Percentiles rank a stretch among this genome's conserved stretches.
Evolutionary conservation across 1,140 invertebrate species (phyloP).

Genomic region (Achatina immaculata): DNA sequence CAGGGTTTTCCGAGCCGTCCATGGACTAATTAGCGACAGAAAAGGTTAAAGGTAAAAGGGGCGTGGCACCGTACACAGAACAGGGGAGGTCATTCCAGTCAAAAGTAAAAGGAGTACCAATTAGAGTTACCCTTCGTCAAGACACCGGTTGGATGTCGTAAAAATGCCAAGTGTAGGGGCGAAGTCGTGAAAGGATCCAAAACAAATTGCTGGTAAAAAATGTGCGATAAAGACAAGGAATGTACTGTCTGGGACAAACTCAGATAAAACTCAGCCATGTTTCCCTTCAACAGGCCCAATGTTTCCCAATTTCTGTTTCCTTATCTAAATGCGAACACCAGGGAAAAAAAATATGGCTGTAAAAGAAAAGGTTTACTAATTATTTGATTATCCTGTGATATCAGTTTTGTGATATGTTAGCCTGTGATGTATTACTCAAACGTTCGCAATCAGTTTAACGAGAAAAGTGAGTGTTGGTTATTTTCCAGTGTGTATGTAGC

Average conservation of each 20-base stretch:
- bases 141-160: slow-evolving; percentile 3
- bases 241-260: neutral
- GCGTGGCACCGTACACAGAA: neutral
- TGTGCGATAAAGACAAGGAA: neutral
- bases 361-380: slow-evolving; percentile 18
- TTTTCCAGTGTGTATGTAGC: too few species aligned
- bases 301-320: neutral
- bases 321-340: neutral
- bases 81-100: slow-evolving; percentile 12
- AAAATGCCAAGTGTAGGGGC: slow-evolving; percentile 21
- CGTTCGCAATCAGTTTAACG: too few species aligned
- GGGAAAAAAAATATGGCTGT: neutral
- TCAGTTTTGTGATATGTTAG: slow-evolving; percentile 36
- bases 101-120: slow-evolving; percentile 26
- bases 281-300: neutral
- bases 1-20: neutral
- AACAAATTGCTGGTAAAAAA: slow-evolving; percentile 25
- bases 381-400: slow-evolving; percentile 2
- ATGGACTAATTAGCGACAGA: slow-evolving; percentile 8
- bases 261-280: too few species aligned
- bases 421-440: too few species aligned
- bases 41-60: slow-evolving; percentile 12
- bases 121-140: slow-evolving; percentile 29
- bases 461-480: too few species aligned
- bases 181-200: slow-evolving; percentile 13